Evolutionary conservation across 2,888 invertebrate genomes (phyloP).

Genomic region (Teleiodes luculella): DNA sequence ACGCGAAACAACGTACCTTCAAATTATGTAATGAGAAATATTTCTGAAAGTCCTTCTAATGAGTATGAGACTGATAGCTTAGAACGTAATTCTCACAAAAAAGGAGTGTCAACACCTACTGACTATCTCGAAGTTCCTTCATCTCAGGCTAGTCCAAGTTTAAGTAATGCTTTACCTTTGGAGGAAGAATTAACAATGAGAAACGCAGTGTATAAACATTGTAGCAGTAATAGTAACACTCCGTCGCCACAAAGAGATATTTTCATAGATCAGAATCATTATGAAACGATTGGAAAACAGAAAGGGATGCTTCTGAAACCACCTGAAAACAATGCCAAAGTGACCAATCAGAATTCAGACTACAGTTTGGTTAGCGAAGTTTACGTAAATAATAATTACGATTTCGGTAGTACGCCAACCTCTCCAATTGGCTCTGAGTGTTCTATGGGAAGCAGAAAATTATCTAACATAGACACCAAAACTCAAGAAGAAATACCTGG

Average conservation of each 20-base stretch:
- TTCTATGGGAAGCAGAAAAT: slow-evolving; percentile 78
- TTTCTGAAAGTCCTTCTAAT: slow-evolving; percentile 63
- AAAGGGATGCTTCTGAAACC: slow-evolving; percentile 35
- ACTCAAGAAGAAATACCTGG: slow-evolving; percentile 82
- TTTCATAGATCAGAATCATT: slow-evolving; percentile 55
- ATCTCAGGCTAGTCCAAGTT: slow-evolving; percentile 85
- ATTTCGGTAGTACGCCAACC: slow-evolving; percentile 79
- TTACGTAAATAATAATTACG: slow-evolving; percentile 87
- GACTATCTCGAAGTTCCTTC: slow-evolving; percentile 82
- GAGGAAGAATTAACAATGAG: slow-evolving; percentile 90
- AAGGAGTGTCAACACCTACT: slow-evolving; percentile 77
- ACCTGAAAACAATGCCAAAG: slow-evolving; percentile 19
- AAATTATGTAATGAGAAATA: slow-evolving; percentile 53
- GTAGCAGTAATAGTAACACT: slow-evolving; percentile 76
- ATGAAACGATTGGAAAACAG: slow-evolving; percentile 60
- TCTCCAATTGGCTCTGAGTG: slow-evolving; percentile 79
- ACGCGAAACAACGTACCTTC: slow-evolving; percentile 26
- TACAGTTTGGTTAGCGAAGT: slow-evolving; percentile 88
- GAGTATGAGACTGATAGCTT: slow-evolving; percentile 88
- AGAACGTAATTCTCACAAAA: slow-evolving; percentile 78
- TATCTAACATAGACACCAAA: slow-evolving; percentile 70
- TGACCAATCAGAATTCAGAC: slow-evolving; percentile 67
- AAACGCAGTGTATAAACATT: slow-evolving; percentile 84
- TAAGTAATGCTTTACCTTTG: slow-evolving; percentile 85
- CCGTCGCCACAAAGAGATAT: slow-evolving; percentile 63